phyloP scores from a whole-genome alignment of 1,140 invertebrate genomes.

The Pogonognathellus flavescens region DNA sequence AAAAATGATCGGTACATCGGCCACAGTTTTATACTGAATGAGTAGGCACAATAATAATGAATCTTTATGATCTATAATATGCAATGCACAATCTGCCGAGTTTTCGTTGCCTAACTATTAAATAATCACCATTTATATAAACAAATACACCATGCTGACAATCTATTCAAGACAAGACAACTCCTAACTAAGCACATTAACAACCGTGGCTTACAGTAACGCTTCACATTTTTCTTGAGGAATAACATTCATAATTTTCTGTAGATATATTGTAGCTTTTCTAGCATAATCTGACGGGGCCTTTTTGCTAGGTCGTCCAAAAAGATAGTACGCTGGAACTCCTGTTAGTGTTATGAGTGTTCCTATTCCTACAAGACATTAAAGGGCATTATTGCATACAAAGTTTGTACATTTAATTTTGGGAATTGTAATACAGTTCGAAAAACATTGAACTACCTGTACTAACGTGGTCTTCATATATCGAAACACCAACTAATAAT shows the following conservation, averaged over 20 bases:
- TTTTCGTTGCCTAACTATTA: too few relatives aligned
- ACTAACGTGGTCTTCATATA: constrained; percentile 70
- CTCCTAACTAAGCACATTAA: too few relatives aligned
- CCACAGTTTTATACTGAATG: too few relatives aligned
- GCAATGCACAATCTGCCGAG: too few relatives aligned
- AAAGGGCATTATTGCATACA: too few relatives aligned
- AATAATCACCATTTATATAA: neutral
- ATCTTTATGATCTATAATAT: too few relatives aligned
- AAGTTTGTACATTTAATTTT: too few relatives aligned
- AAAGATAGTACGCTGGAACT: constrained; percentile 73
- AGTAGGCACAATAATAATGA: too few relatives aligned
- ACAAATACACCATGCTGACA: neutral
- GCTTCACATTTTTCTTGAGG: constrained; percentile 65
- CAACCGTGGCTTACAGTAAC: constrained; percentile 52
- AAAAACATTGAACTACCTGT: constrained; percentile 66
- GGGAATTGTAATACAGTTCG: neutral
- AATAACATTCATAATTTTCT: constrained; percentile 65
- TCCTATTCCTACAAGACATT: constrained; percentile 68
- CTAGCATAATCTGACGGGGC: neutral
- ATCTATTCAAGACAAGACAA: too few relatives aligned
- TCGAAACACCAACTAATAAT: constrained; percentile 73
- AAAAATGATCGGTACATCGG: too few relatives aligned
- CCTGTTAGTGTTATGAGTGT: constrained; percentile 72
- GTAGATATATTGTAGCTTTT: constrained; percentile 43
- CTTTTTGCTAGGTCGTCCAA: neutral